Base-by-base conservation (phyloP, 2,888 invertebrate genomes). In the Temnothorax ravouxi region DNA sequence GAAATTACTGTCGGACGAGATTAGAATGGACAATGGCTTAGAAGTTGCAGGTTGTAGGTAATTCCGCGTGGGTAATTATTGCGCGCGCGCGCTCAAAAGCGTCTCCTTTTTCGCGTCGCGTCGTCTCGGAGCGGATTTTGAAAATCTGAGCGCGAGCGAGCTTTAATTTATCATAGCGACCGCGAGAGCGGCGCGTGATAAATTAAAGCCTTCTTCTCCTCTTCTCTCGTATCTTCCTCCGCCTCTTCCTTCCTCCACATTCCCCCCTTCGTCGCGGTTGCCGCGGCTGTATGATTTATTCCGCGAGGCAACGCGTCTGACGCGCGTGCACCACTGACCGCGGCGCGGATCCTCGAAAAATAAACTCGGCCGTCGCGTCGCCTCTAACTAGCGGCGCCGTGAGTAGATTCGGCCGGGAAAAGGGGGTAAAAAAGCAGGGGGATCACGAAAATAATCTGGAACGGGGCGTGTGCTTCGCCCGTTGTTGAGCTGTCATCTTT, bases 1-100 rank as follows among this genome's bases (percentile, higher is more conserved):
- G 84, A 90, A 86, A 88, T 88, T 86, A 84, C 82, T 69, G 84
- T 80, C 80, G 74, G 84, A 81, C 71, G 86, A 81, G 69, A 74
- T 82, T 76, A 84, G 61, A 41, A 76, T 41, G 64, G 85, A 84
- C 88, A 83, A 86, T 84, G 74, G 47, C 25, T 69, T 75, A 76
- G 80, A 77, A 82, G 69, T 85, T 80, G 83, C 82, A 77, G 72
- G 84, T 85, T 83, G 83, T 84, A 77, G 72, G 85, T 85, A 84
- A 88, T 88, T 88, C 83, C 71, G 62, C 84, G 80, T 64, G 66
- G 75, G 64, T 67, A 80, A 86, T 75, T 86, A 80, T 69, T 34
- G 76, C 47, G 44, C 44, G 44, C 44, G 62, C 6, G 34, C 21
- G 75, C 18, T 44, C 54, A 67, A 69, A 59, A 67, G 67, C 38